These are phyloP conservation scores for Bombyx huttoni DNA, from an alignment of 2,888 invertebrate genomes.

Conservation along the genomic window DNA sequence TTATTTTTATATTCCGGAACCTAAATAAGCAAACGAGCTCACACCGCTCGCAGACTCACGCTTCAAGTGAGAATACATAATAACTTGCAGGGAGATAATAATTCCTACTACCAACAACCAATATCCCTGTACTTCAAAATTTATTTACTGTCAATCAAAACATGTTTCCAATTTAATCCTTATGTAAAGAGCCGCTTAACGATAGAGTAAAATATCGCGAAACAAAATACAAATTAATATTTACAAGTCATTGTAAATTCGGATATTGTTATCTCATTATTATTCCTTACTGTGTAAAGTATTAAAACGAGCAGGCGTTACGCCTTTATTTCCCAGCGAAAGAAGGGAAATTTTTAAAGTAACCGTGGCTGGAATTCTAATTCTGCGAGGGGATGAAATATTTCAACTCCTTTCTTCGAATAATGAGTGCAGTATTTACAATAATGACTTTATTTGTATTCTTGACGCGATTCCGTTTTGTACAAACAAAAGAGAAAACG, in stretches of 20 bases:
- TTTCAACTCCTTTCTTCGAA: constrained; percentile 25
- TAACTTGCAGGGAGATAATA: too few relatives aligned
- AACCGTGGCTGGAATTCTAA: constrained; percentile 33
- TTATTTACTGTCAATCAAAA: too few relatives aligned
- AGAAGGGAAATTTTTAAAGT: constrained; percentile 30
- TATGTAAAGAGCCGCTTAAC: too few relatives aligned
- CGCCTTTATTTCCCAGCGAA: constrained; percentile 33
- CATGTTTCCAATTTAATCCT: too few relatives aligned
- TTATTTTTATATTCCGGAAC: too few relatives aligned
- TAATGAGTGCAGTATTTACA: constrained; percentile 24
- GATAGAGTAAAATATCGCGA: too few relatives aligned
- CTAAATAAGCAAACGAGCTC: too few relatives aligned
- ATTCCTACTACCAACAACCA: too few relatives aligned
- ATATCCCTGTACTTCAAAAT: too few relatives aligned
- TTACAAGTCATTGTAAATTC: not conserved
- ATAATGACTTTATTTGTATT: constrained; percentile 19
- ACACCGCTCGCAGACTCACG: too few relatives aligned
- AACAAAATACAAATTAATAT: not conserved
- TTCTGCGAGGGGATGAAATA: constrained; percentile 24
- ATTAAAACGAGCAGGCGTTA: constrained; percentile 34
- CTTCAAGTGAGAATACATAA: too few relatives aligned
- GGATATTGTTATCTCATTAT: constrained; percentile 22
- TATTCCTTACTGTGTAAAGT: constrained; percentile 28
- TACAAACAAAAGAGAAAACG: not conserved
- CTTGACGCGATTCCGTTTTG: constrained; percentile 9